phyloP scores from a whole-genome alignment of 2,888 invertebrate species.

The Alviniconcha strummeri region DNA sequence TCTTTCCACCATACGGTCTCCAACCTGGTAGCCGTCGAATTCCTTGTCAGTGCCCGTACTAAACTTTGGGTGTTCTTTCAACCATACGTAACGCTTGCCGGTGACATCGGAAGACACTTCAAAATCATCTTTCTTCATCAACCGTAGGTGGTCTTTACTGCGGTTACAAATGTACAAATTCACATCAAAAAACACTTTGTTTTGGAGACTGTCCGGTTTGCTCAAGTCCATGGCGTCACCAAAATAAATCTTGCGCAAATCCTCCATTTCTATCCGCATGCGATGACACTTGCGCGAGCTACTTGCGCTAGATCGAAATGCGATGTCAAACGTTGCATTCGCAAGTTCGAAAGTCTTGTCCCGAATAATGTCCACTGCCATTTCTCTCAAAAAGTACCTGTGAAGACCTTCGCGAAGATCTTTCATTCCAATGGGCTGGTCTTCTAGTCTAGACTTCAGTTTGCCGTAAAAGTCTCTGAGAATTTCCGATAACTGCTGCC shows the following conservation, averaged over 20 bases:
- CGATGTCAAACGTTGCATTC: constrained; percentile 55
- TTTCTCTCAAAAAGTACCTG: constrained; percentile 57
- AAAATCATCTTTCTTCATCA: constrained; percentile 65
- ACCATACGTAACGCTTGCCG: constrained; percentile 59
- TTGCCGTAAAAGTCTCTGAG: constrained; percentile 61
- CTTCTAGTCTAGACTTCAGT: constrained; percentile 51
- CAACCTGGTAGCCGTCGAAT: constrained; percentile 46
- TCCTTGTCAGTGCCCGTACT: constrained; percentile 54
- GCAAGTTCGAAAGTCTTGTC: constrained; percentile 55
- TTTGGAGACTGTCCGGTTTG: constrained; percentile 63
- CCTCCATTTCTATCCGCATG: constrained; percentile 59
- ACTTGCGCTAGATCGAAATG: constrained; percentile 45
- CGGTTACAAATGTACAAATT: constrained; percentile 64
- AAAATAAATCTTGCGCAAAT: constrained; percentile 61
- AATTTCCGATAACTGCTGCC: constrained; percentile 56
- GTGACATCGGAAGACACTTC: constrained; percentile 57
- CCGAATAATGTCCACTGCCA: constrained; percentile 56
- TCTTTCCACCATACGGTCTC: constrained; percentile 64
- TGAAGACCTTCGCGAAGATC: constrained; percentile 56
- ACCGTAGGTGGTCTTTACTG: constrained; percentile 62
- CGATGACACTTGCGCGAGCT: constrained; percentile 56
- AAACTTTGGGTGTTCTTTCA: constrained; percentile 62
- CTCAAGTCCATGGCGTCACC: constrained; percentile 60
- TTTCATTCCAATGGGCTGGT: constrained; percentile 47
- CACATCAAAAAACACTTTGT: constrained; percentile 66